Conservation (phyloP, 2,113 vertebrate genomes). For the Copsychus sechellarum region DNA sequence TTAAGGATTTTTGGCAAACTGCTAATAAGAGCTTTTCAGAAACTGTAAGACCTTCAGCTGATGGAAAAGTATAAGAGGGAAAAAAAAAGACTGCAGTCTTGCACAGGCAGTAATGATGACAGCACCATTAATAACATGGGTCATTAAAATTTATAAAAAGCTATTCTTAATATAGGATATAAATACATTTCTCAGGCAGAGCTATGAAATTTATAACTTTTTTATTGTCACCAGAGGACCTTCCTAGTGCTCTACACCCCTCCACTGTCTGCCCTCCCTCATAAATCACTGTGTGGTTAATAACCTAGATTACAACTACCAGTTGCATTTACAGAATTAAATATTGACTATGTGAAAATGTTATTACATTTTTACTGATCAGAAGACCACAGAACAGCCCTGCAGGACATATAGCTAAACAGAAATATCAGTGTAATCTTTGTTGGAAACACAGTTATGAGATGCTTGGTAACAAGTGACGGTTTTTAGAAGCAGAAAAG, state of each 20-base stretch:
- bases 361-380: constrained; percentile 85
- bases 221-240: constrained; percentile 85
- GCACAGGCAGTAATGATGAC: constrained; percentile 72
- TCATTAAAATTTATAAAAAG: constrained; percentile 93
- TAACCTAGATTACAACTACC: constrained; percentile 84
- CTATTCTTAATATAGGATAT: constrained; percentile 86
- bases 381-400: constrained; percentile 72
- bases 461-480: constrained; percentile 48
- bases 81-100: constrained; percentile 63
- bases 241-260: constrained; percentile 72
- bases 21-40: constrained; percentile 65
- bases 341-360: constrained; percentile 86
- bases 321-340: constrained; percentile 87
- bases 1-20: constrained; percentile 69
- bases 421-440: constrained; percentile 79
- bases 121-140: constrained; percentile 85
- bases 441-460: constrained; percentile 70
- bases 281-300: constrained; percentile 84
- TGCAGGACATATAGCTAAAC: constrained; percentile 75
- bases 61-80: constrained; percentile 65
- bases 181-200: constrained; percentile 83
- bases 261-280: constrained; percentile 72
- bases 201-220: constrained; percentile 86
- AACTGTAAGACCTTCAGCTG: constrained; percentile 67
- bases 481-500: constrained; percentile 29